Base-by-base conservation (phyloP, 2,888 invertebrate species). In the Koerneria pararmatus region DNA sequence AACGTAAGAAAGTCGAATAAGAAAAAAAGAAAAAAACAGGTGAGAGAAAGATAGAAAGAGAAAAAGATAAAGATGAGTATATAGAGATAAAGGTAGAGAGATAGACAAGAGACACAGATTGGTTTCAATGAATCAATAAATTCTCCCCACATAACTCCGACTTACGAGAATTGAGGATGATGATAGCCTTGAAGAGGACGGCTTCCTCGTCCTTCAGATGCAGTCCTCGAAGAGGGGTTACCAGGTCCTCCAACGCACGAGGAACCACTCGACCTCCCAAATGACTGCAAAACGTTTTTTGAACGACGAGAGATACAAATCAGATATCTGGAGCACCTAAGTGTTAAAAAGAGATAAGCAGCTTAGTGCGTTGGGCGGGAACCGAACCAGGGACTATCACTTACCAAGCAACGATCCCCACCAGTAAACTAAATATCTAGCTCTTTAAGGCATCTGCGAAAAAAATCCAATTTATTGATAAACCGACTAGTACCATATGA, bases 201-300 rank as follows among this genome's bases (percentile, higher is more conserved):
- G 77, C 70, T 59, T 82, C 82, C 62, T 82, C 79, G 24, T 82
- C 82, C 59, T 77, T 79, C 59, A 82, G 66, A 62, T 77, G 76
- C 74, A 82, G 77, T 41, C 71, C 68, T 24, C 78, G 68, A 61
- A 82, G 72, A 22, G 82, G 82, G 46, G 71, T 73, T 8, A 82
- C 78, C 15, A 82, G 68, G 34, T 82, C 82, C 57, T 82, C 82
- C 49, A 82, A 65, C 22, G 77, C 73, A 48, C 77, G 59, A 37
- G 75, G 78, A 34, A 82, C 79, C 5, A 82, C 70, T 19, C 75
- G 76, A 53, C 82, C 82, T n/a, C 78, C 78, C 56, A 82, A 74
- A 60, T 82, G 80, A 66, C 80, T 81, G 69, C 57, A 76, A 60
- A 32, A 8, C 32, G 22, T 5, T 3, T 24, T 4, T 4, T 3